phyloP scores from a whole-genome alignment of 2,797 vertebrate genomes.

The Macrochelys suwanniensis region DNA sequence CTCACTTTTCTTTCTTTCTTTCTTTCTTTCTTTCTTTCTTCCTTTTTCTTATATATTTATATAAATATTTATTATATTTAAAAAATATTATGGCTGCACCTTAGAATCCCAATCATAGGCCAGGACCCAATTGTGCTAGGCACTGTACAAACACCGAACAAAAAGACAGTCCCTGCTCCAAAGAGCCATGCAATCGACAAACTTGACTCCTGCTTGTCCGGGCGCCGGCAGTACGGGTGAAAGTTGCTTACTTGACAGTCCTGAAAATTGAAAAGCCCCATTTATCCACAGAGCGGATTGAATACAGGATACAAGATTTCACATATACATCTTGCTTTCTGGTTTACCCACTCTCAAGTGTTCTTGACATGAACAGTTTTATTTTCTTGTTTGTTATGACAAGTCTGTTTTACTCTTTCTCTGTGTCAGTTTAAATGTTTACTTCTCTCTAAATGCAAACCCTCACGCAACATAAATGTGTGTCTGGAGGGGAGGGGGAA shows the following conservation, averaged over 20 bases:
- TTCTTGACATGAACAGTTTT: not conserved
- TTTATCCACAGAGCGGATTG: not conserved
- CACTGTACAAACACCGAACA: not conserved
- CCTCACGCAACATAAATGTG: fast-evolving
- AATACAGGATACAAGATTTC: not conserved
- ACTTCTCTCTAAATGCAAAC: not conserved
- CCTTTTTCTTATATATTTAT: too few species aligned
- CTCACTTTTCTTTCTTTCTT: too few species aligned
- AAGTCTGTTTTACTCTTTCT: not conserved
- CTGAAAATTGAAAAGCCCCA: not conserved
- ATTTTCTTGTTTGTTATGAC: not conserved
- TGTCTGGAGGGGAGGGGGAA: not conserved
- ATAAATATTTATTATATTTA: too few species aligned
- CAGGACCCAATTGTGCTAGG: not conserved
- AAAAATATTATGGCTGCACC: not conserved
- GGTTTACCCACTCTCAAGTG: fast-evolving
- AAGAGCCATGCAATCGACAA: not conserved
- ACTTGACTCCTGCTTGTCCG: not conserved
- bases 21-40: too few species aligned
- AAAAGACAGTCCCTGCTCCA: not conserved
- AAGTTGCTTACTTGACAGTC: not conserved
- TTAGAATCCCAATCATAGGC: not conserved
- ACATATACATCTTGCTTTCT: fast-evolving
- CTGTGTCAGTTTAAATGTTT: not conserved
- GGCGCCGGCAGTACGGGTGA: not conserved